Evolutionary conservation across 2,888 invertebrate species (phyloP).

Genomic region (Melieria omissa): DNA sequence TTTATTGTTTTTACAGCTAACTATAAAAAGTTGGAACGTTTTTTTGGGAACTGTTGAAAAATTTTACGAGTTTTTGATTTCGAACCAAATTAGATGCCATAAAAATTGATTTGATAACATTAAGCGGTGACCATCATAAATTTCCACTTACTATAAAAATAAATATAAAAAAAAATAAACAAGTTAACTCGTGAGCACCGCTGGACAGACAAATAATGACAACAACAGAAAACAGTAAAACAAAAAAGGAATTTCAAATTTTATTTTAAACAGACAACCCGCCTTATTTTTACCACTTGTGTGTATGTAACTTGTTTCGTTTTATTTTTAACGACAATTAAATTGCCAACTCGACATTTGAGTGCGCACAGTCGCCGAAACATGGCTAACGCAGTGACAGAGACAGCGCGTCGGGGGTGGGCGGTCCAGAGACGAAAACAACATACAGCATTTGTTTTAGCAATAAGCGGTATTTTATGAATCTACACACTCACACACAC

Average conservation of each 20-base stretch:
- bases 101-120: conserved; percentile 25
- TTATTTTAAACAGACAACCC: no score
- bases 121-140: no score
- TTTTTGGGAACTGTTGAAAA: not conserved
- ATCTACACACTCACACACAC: not conserved
- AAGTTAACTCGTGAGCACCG: not conserved
- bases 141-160: not conserved
- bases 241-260: not conserved
- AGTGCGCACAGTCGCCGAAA: no score
- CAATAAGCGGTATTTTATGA: not conserved
- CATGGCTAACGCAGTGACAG: no score
- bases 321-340: conserved; percentile 20
- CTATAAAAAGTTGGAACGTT: not conserved
- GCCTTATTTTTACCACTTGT: no score
- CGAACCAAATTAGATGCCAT: conserved; percentile 24
- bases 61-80: conserved; percentile 18
- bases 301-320: conserved; percentile 12
- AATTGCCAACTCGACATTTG: not conserved
- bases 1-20: conserved; percentile 5
- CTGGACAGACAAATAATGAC: conserved; percentile 1
- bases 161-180: conserved; percentile 9
- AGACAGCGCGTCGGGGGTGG: no score
- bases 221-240: conserved; percentile 3
- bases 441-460: not conserved
- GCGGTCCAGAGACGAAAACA: not conserved